These are phyloP conservation scores for Typhlichthys subterraneus DNA, from an alignment of 2,797 vertebrate species.

Conservation along the genomic window DNA sequence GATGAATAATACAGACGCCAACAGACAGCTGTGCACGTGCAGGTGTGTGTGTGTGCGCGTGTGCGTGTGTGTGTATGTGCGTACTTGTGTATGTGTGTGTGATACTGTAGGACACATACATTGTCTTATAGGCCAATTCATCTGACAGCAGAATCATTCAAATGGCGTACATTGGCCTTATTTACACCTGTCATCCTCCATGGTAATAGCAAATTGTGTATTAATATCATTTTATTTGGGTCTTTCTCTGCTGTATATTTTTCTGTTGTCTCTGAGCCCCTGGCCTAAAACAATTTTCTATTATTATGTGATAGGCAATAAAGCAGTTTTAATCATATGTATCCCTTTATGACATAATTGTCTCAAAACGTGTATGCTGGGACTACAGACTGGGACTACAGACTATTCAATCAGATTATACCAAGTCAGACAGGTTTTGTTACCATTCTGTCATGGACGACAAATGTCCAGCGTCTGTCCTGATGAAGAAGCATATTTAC, in stretches of 20 bases:
- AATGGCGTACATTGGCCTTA: neutral
- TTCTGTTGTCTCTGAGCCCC: neutral
- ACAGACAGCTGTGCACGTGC: slow-evolving; percentile 62
- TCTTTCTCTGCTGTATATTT: neutral
- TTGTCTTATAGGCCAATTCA: slow-evolving; percentile 3
- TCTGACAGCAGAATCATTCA: neutral
- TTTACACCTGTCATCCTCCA: too few relatives aligned
- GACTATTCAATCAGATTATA: too few relatives aligned
- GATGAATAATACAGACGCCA: slow-evolving; percentile 78
- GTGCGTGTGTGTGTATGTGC: slow-evolving; percentile 25
- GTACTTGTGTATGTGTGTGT: slow-evolving; percentile 18
- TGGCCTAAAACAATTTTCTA: neutral
- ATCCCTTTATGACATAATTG: too few relatives aligned
- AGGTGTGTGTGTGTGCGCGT: slow-evolving; percentile 25
- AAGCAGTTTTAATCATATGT: neutral
- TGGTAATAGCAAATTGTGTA: too few relatives aligned
- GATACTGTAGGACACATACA: neutral
- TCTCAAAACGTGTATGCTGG: too few relatives aligned
- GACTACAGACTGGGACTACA: too few relatives aligned
- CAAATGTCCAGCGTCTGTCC: too few relatives aligned
- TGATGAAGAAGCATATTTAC: too few relatives aligned
- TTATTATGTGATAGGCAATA: neutral
- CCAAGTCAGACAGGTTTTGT: too few relatives aligned
- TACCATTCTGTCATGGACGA: too few relatives aligned
- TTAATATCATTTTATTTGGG: neutral